Evolutionary conservation across 2,797 vertebrate genomes (phyloP).

Genomic region (Gambusia yucatana): DNA sequence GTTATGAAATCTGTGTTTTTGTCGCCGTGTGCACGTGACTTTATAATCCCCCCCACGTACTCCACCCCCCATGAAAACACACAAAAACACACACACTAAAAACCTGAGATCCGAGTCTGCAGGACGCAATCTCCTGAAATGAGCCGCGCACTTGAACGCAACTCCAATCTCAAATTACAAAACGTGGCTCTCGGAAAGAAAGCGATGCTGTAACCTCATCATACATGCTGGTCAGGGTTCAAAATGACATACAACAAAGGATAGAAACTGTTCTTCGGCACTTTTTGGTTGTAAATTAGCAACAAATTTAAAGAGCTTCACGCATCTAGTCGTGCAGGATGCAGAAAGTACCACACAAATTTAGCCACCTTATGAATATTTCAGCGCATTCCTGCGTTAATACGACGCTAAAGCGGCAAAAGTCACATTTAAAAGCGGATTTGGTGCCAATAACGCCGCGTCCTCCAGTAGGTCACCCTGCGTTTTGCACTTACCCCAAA

Average conservation of each 20-base stretch:
- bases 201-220: neutral
- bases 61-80: neutral
- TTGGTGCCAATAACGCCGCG: slow-evolving; percentile 2
- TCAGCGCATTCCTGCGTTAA: slow-evolving; percentile 1
- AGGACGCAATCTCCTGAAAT: slow-evolving; percentile 15
- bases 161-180: slow-evolving; percentile 34
- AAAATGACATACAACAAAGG: neutral
- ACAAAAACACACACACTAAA: slow-evolving; percentile 1
- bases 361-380: neutral
- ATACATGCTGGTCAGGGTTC: neutral
- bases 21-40: slow-evolving; percentile 65
- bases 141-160: slow-evolving; percentile 24
- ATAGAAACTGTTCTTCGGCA: neutral
- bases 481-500: slow-evolving; percentile 56
- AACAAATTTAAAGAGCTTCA: neutral
- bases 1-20: slow-evolving; percentile 65
- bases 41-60: slow-evolving; percentile 8
- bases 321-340: neutral
- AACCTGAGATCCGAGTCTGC: slow-evolving; percentile 35
- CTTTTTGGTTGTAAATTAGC: neutral
- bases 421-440: neutral
- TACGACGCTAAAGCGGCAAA: neutral
- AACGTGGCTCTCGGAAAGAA: slow-evolving; percentile 22
- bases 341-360: neutral
- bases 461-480: slow-evolving; percentile 51